A percentile compares a stretch with the other conserved stretches of the same genome.
phyloP scores from a whole-genome alignment of 2,888 invertebrate genomes.

The Anthophora plumipes region DNA sequence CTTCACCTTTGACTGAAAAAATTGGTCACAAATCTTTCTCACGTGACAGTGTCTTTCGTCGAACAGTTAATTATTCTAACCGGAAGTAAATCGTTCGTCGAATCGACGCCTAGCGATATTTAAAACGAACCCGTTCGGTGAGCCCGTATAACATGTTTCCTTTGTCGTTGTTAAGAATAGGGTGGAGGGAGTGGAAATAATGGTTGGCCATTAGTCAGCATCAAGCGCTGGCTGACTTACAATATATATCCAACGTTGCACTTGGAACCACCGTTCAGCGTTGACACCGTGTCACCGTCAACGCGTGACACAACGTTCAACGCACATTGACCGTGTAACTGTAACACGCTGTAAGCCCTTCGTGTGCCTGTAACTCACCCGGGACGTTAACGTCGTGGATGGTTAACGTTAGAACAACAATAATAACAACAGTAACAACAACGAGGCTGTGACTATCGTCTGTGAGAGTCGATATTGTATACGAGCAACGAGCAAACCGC shows the following conservation, averaged over 20 bases:
- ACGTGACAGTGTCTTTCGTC: no score
- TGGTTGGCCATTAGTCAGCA: neutral
- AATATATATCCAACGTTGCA: neutral
- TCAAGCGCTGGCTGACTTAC: conserved; percentile 22
- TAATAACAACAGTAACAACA: conserved; percentile 17
- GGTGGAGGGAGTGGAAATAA: conserved; percentile 1
- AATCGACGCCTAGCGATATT: no score
- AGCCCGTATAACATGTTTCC: neutral
- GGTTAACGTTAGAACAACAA: conserved; percentile 37
- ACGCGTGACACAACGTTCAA: conserved; percentile 31
- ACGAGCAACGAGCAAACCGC: neutral
- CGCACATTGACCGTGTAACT: conserved; percentile 17
- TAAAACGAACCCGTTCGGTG: no score
- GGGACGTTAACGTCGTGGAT: conserved; percentile 22
- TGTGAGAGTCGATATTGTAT: conserved; percentile 37
- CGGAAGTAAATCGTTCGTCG: no score
- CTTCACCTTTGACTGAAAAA: no score
- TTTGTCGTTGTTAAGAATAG: conserved; percentile 13
- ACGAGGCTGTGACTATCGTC: no score
- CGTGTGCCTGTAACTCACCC: conserved; percentile 6
- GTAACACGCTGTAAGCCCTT: neutral
- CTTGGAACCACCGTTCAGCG: conserved; percentile 2
- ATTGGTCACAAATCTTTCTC: no score
- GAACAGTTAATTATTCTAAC: no score
- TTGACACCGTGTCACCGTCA: conserved; percentile 33